Base-by-base conservation (phyloP, 2,113 vertebrate genomes). In the Phylloscopus whistleri region DNA sequence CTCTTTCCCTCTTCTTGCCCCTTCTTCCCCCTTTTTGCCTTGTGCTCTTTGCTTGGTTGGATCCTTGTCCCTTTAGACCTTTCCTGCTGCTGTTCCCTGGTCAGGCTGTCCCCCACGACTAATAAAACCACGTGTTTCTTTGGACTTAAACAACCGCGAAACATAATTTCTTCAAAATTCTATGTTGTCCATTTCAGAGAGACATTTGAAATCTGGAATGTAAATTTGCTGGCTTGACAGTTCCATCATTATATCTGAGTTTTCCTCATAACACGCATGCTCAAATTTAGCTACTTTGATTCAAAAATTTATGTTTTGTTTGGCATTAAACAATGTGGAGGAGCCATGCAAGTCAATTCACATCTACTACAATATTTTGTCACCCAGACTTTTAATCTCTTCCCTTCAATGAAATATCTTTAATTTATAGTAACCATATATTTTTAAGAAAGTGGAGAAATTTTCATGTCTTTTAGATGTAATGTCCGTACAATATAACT, bases 211-310 rank as follows among this genome's bases (percentile, higher is more conserved):
- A 48, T 48, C 35, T 83, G 27, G 33, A 59, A 63, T 8, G 1
- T 16, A 30, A 55, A 31, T 73, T 52, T 81, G 3, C 27, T 62
- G 28, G 1, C 19, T 48, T 74, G 21, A 70, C 13, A 27, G 9
- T n/a, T 90, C 4, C 3, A 0, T 41, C 31, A 11, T 43, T 53
- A 22, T n/a, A 39, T 24, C 19, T 52, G 35, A 59, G 7, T 55
- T 83, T 90, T 90, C 16, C 52, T 81, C 23, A 30, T n/a, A 73
- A 28, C 2, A 35, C 0, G 0, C 14, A 30, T 8, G 21, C 7
- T 77, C 35, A 52, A 41, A 27, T 52, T 33, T 44, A 74, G 27
- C 35, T 75, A 63, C 11, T 75, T 80, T n/a, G 13, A 52, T 67
- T 78, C 7, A 87, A 64, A 18, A 52, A 17, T 44, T 67, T 43